A percentile compares a stretch with the other conserved stretches of the same genome.
phyloP scores from a whole-genome alignment of 2,888 invertebrate species.

The Liopterus haemorrhoidalis region DNA sequence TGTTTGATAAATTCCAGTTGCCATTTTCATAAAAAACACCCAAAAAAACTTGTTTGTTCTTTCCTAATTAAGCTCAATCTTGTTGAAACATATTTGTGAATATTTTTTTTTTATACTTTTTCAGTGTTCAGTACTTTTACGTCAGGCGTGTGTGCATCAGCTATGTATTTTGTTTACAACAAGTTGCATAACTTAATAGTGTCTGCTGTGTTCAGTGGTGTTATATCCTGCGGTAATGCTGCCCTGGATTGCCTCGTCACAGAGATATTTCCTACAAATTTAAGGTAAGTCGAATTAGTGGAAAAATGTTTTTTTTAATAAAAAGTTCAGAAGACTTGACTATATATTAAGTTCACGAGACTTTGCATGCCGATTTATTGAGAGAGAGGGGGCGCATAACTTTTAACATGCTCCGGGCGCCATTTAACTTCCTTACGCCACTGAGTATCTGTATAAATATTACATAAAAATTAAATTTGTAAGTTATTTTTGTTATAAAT shows the following conservation, averaged over 20 bases:
- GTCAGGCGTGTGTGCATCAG: conserved; percentile 75
- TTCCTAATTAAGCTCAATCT: too few species aligned
- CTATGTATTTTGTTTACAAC: conserved; percentile 78
- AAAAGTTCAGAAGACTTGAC: conserved; percentile 1
- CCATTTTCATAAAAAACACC: too few species aligned
- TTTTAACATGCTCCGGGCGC: too few species aligned
- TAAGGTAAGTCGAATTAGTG: conserved; percentile 55
- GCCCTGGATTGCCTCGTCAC: conserved; percentile 88
- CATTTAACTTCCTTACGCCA: too few species aligned
- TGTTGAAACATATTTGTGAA: conserved; percentile 3
- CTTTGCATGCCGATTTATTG: too few species aligned
- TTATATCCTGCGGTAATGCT: conserved; percentile 83
- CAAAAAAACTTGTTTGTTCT: too few species aligned
- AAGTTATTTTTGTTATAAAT: too few species aligned
- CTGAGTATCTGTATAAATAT: too few species aligned
- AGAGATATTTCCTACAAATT: conserved; percentile 87
- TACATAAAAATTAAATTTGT: too few species aligned
- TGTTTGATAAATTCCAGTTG: too few species aligned
- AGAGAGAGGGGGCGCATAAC: too few species aligned
- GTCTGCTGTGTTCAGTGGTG: conserved; percentile 79
- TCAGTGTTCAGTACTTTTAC: conserved; percentile 79
- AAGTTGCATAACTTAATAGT: conserved; percentile 77
- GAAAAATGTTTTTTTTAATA: conserved; percentile 2
- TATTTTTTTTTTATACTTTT: conserved; percentile 36
- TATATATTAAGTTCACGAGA: too few species aligned